Base-by-base conservation (phyloP, 2,888 invertebrate genomes). In the Notocelia uddmanniana region DNA sequence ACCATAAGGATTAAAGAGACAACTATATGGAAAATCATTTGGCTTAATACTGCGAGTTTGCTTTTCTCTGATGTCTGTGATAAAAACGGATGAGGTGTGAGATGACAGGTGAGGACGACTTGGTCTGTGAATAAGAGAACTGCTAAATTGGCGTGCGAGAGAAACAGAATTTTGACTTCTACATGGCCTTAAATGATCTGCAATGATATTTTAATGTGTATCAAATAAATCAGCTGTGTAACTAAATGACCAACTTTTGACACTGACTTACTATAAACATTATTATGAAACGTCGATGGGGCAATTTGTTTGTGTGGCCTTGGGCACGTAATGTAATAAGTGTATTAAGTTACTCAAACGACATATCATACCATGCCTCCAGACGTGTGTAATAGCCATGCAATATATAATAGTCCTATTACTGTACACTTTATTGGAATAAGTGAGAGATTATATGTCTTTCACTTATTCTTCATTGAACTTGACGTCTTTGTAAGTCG, bases 291-390 rank as follows among this genome's bases (percentile, higher is more conserved):
- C 52, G 1, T 9, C 26, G 52, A 54, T 64, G 52, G 21, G 52
- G 64, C 54, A 64, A 64, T 64, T 54, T 54, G 64, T 54, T 54
- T 37, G 6, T 15, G 18, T 21, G 54, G 64, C 64, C 64, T 64
- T 64, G 64, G 37, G 37, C 21, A 21, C 6, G 13, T 8, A 19
- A 23, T 13, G 11, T 54, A 64, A 34, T 5, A 52, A 37, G n/a
- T n/a, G n/a, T 54, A 63, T 34, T 21, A 62, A 50, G n/a, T 26
- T 48, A 60, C 11, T 45, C 15, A 19, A 26, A 52, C 3, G n/a
- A 18, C 9, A 41, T 59, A n/a, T 8, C 18, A 23, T 23, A 34
- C 15, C 11, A 1, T 57, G 26, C 13, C 21, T 26, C 8, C 50
- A 52, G 52, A 63, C 63, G 21, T 63, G 19, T 34, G n/a, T n/a